Evolutionary conservation across 1,140 invertebrate genomes (phyloP), one percentile per base, ranked within the genome.

Genomic region (Trinorchestia longiramus): DNA sequence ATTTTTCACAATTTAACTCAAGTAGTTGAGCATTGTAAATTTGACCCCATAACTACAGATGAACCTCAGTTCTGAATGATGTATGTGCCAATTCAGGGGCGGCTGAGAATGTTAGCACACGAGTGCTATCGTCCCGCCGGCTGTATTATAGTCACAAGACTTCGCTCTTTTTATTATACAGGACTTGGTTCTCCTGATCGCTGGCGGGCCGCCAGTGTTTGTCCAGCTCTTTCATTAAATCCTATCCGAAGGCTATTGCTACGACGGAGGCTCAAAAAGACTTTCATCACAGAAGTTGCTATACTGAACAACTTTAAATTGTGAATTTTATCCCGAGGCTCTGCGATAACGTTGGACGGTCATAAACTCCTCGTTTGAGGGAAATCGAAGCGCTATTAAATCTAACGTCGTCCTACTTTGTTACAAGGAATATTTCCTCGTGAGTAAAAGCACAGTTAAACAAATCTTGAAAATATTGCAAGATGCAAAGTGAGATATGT

Each of bases 171-270:
- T 36, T 36, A 77, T 77, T 77, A 77, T 77, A 77, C 62, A 77
- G 62, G 62, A 77, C 88, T 90, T 90, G 88, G 88, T 42, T 90
- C 88, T 42, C 8, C n/a, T 41, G 15, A 19, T 90, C 41, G 41
- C 41, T 42, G 88, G 88, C 43, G n/a, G 41, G 41, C 41, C 41
- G n/a, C 88, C 88, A 43, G n/a, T 90, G 88, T 90, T 90, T 90
- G 88, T 43, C 43, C 43, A 42, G 43, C 41, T 41, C 88, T 42
- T 90, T 90, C 88, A 90, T 90, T 90, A 90, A 90, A 90, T 90
- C 43, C 88, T 43, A 28, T 90, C 88, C 88, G 41, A 90, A 90
- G 88, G 88, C 88, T 90, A 90, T 90, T 90, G 88, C 36, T 36
- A 90, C 88, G 0, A 4, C 41, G 43, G 88, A 11, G 43, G 28